Base-by-base conservation (phyloP, 2,113 vertebrate genomes). In the Plotosus lineatus region DNA sequence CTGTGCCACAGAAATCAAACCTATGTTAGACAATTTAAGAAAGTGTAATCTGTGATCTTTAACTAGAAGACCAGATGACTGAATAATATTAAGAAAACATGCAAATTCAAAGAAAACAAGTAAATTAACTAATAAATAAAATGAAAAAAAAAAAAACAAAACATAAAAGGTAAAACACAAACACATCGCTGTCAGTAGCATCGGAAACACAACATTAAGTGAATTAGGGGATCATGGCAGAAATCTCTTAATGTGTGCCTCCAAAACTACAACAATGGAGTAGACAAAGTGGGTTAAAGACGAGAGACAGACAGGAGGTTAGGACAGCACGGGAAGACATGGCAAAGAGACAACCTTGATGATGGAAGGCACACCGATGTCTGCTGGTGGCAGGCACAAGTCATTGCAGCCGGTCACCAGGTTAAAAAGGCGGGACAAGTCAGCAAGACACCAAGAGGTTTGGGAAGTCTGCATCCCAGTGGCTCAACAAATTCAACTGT, bases 371-470 rank as follows among this genome's bases (percentile, higher is more conserved):
- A 72, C 44, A 50, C 8, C 17, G 21, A 21, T 72, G 46, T 72
- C 46, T 50, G 69, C 44, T 72, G 44, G 69, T 72, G 44, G 44
- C 68, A 69, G 12, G 38, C 11, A 46, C 66, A 48, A 71, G 40
- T 46, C 66, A 72, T 31, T 48, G 69, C 46, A 72, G 26, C 26
- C 31, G 69, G 46, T 3, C 23, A 21, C 14, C 15, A 50, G 46
- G 44, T 72, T 72, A 72, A 72, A 50, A 28, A 72, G 28, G 15
- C 44, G 50, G 17, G 46, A 17, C 17, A 1, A n/a, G 66, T 46
- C 42, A 69, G 42, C 40, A 69, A 26, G 63, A 33, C n/a, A 21
- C 63, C 63, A 40, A 19, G 31, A 61, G 4, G 63, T 40, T 66
- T 2, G 21, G 10, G 38, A 40, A 40, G 63, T 21, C 36, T 66